Percentiles rank a stretch among this genome's conserved stretches.
Evolutionary conservation across 2,113 vertebrate species (phyloP).

Genomic region (Acanthisitta chloris): DNA sequence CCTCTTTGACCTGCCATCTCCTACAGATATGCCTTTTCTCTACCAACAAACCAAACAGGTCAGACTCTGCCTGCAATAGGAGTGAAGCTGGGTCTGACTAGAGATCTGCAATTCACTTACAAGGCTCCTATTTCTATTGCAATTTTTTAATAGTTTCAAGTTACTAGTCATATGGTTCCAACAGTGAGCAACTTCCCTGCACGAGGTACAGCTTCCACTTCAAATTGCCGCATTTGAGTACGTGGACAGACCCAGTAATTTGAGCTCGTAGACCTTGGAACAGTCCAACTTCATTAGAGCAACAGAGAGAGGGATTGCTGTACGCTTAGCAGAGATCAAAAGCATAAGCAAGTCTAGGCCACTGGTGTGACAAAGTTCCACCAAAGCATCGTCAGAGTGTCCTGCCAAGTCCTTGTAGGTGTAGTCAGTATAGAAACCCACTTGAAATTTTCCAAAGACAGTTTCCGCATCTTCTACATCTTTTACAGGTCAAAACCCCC

Average conservation of each 20-base stretch:
- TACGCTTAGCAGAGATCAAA: background rate
- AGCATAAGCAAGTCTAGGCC: background rate
- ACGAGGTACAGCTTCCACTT: background rate
- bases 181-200: background rate
- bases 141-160: background rate
- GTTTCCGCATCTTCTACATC: background rate
- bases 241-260: background rate
- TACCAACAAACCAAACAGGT: background rate
- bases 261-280: background rate
- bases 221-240: background rate
- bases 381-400: background rate
- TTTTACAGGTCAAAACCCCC: background rate
- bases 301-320: background rate
- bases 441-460: background rate
- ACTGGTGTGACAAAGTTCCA: background rate
- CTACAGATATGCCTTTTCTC: background rate
- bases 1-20: background rate
- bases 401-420: background rate
- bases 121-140: background rate
- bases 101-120: background rate
- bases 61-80: background rate
- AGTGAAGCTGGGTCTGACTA: background rate
- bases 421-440: background rate
- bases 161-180: background rate
- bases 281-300: background rate